A percentile compares a stretch with the other conserved stretches of the same genome.
These are phyloP conservation scores for Apocheima hispidaria DNA, from an alignment of 2,888 invertebrate genomes.

Conservation along the genomic window DNA sequence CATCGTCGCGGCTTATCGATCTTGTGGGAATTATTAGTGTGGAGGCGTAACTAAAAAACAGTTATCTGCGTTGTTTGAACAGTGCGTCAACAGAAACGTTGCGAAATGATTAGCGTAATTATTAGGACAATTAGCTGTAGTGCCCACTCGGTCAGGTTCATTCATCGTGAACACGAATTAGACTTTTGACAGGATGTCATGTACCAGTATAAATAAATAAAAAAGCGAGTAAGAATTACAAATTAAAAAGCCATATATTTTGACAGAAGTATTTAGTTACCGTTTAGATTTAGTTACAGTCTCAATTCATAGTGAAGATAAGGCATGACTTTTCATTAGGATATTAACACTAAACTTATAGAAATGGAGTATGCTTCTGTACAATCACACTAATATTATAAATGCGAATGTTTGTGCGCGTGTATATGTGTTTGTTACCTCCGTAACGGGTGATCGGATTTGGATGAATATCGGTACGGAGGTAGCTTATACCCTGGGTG, in stretches of 20 bases:
- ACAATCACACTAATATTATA: too few relatives aligned
- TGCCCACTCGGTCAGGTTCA: constrained; percentile 41
- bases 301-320: too few relatives aligned
- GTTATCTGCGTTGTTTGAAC: constrained; percentile 42
- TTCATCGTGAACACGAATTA: constrained; percentile 8
- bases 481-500: too few relatives aligned
- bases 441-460: too few relatives aligned
- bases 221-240: not conserved
- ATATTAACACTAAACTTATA: too few relatives aligned
- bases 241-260: not conserved
- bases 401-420: too few relatives aligned
- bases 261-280: too few relatives aligned
- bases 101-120: constrained; percentile 55
- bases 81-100: constrained; percentile 37
- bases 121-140: constrained; percentile 49
- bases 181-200: not conserved
- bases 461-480: too few relatives aligned
- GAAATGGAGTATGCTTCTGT: too few relatives aligned
- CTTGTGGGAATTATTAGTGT: constrained; percentile 13
- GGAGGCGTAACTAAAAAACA: constrained; percentile 35
- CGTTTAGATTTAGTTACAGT: too few relatives aligned
- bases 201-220: not conserved
- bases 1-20: not conserved
- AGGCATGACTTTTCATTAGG: too few relatives aligned
- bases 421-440: too few relatives aligned